Evolutionary conservation across 2,797 vertebrate genomes (phyloP).

Genomic region (Sebastes cheni): DNA sequence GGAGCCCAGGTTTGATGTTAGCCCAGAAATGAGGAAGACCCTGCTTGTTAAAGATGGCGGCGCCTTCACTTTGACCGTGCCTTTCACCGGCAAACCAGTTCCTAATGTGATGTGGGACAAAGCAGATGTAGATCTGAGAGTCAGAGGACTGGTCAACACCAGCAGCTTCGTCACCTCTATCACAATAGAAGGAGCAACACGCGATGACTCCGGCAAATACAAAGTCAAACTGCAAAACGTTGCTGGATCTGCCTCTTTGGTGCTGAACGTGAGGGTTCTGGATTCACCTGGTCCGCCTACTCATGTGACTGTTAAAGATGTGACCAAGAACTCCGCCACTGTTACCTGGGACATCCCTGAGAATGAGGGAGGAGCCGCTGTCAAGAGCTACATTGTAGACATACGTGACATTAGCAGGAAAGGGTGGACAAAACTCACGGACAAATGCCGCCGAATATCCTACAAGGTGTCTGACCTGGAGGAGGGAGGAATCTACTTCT

Average conservation of each 20-base stretch:
- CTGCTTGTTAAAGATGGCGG: slow-evolving; percentile 91
- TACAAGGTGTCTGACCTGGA: slow-evolving; percentile 90
- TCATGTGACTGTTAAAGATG: slow-evolving; percentile 86
- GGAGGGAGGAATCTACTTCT: slow-evolving; percentile 96
- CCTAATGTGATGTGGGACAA: slow-evolving; percentile 95
- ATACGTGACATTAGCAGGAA: slow-evolving; percentile 95
- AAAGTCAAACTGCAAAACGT: slow-evolving; percentile 91
- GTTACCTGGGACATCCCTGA: slow-evolving; percentile 96
- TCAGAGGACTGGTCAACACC: slow-evolving; percentile 90
- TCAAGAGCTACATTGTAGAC: slow-evolving; percentile 94
- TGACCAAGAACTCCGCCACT: slow-evolving; percentile 92
- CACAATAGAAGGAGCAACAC: slow-evolving; percentile 92
- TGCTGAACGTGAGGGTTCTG: slow-evolving; percentile 92
- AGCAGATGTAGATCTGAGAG: slow-evolving; percentile 90
- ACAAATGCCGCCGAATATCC: slow-evolving; percentile 91
- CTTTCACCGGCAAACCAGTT: slow-evolving; percentile 92
- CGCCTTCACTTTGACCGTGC: slow-evolving; percentile 93
- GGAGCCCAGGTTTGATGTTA: slow-evolving; percentile 92
- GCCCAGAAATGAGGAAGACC: slow-evolving; percentile 95
- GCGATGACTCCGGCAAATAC: slow-evolving; percentile 96
- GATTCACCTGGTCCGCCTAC: slow-evolving; percentile 94
- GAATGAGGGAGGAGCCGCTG: slow-evolving; percentile 94
- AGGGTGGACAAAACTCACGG: slow-evolving; percentile 94
- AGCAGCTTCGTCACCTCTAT: slow-evolving; percentile 87
- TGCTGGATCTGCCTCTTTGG: slow-evolving; percentile 88